Evolutionary conservation across 1,140 invertebrate species (phyloP).

Genomic region (Drosophila arizonae): DNA sequence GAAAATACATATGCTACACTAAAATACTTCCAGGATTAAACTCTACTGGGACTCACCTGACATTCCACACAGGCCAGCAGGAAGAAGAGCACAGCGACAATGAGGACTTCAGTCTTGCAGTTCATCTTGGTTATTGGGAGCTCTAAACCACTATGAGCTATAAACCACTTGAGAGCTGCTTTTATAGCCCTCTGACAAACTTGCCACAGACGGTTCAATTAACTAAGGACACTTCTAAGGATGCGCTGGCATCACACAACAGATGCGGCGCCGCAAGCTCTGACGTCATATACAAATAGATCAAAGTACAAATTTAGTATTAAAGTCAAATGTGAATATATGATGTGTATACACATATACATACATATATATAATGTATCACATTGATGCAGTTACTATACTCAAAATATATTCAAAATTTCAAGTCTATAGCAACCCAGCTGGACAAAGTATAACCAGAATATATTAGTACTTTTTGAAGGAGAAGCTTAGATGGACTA

Average conservation of each 20-base stretch:
- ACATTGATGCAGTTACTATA: no score
- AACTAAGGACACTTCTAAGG: constrained; percentile 52
- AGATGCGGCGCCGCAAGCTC: neutral
- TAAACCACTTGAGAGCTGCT: neutral
- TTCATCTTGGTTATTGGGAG: constrained; percentile 57
- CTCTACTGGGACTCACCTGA: constrained; percentile 50
- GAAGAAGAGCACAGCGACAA: constrained; percentile 55
- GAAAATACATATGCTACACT: neutral
- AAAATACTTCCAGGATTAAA: neutral
- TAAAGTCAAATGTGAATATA: no score
- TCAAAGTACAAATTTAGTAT: neutral
- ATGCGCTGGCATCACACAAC: constrained; percentile 21
- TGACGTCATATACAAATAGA: constrained; percentile 12
- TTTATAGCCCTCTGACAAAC: constrained; percentile 48
- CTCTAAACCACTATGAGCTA: neutral
- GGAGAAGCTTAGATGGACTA: no score
- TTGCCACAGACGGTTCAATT: constrained; percentile 17
- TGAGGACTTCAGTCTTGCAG: constrained; percentile 61
- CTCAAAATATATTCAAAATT: no score
- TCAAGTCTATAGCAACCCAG: no score
- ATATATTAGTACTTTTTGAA: no score
- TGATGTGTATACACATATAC: no score
- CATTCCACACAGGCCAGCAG: constrained; percentile 69
- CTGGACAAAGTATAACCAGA: no score
- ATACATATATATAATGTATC: no score